Conservation (phyloP, 2,797 vertebrate species). For the Eurystomus glaucurus region DNA sequence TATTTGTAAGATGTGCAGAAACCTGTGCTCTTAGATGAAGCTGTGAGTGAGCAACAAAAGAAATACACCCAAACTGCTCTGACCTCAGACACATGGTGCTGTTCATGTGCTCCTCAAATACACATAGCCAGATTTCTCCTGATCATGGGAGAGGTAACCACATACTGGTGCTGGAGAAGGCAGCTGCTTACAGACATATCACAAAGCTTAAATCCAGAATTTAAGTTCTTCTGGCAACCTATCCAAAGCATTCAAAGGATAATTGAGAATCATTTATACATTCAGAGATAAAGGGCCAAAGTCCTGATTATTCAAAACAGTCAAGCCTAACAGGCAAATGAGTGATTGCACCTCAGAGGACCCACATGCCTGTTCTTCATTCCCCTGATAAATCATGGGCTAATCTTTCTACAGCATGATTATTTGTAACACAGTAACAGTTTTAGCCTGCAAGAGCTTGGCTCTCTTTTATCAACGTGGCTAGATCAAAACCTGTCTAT, state of each 20-base stretch:
- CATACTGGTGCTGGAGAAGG: background rate
- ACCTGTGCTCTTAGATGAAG: background rate
- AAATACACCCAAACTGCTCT: background rate
- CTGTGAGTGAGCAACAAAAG: background rate
- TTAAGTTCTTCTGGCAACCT: constrained; percentile 19
- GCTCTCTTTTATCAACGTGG: background rate
- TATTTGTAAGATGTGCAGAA: background rate
- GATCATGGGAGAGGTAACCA: background rate
- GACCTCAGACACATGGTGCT: background rate
- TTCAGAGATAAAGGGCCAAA: background rate
- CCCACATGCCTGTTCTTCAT: background rate
- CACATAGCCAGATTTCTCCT: background rate
- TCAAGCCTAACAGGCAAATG: background rate
- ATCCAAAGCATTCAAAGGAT: background rate
- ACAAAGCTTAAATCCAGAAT: background rate
- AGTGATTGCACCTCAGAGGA: background rate
- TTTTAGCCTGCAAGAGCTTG: background rate
- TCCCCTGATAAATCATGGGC: background rate
- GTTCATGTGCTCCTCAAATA: background rate
- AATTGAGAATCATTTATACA: background rate
- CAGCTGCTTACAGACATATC: background rate
- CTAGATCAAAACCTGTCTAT: background rate
- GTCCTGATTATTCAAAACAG: background rate
- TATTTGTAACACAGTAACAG: background rate
- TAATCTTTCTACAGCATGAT: background rate